Evolutionary conservation across 2,888 invertebrate species (phyloP).

Genomic region (Petrophora chlorosata): DNA sequence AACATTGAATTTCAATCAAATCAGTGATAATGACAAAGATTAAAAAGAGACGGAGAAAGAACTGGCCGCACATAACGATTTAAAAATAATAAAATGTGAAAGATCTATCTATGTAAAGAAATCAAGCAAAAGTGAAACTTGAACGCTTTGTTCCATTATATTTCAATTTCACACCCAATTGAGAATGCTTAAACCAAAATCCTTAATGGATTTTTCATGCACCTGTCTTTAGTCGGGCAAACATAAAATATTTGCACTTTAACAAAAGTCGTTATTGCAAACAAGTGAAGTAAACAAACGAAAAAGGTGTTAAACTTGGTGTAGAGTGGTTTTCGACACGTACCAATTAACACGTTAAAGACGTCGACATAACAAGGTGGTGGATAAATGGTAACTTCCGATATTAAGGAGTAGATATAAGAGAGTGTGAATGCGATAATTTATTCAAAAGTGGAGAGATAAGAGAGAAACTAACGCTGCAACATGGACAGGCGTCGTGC

Average conservation of each 20-base stretch:
- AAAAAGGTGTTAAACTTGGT: constrained; percentile 71
- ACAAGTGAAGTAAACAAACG: constrained; percentile 62
- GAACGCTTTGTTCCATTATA: too few species aligned
- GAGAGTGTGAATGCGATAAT: constrained; percentile 33
- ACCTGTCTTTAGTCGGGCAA: constrained; percentile 54
- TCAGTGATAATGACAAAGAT: too few species aligned
- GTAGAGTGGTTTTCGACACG: constrained; percentile 69
- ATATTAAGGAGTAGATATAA: constrained; percentile 37
- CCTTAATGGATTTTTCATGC: constrained; percentile 52
- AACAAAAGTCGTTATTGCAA: constrained; percentile 67
- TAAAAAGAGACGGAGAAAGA: too few species aligned
- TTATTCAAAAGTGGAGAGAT: constrained; percentile 5
- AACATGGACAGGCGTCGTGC: neutral
- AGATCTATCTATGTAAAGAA: too few species aligned
- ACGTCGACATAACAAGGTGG: constrained; percentile 61
- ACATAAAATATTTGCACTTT: constrained; percentile 57
- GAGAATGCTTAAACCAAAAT: constrained; percentile 25
- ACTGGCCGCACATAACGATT: too few species aligned
- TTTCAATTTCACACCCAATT: neutral
- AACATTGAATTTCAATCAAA: too few species aligned
- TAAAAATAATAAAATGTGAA: too few species aligned
- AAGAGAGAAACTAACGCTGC: neutral
- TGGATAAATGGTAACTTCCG: constrained; percentile 63
- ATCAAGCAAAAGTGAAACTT: too few species aligned
- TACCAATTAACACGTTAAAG: constrained; percentile 73